A percentile compares a stretch with the other conserved stretches of the same genome.
Conservation (phyloP, 2,888 invertebrate genomes). For the Calameuta pallipes region DNA sequence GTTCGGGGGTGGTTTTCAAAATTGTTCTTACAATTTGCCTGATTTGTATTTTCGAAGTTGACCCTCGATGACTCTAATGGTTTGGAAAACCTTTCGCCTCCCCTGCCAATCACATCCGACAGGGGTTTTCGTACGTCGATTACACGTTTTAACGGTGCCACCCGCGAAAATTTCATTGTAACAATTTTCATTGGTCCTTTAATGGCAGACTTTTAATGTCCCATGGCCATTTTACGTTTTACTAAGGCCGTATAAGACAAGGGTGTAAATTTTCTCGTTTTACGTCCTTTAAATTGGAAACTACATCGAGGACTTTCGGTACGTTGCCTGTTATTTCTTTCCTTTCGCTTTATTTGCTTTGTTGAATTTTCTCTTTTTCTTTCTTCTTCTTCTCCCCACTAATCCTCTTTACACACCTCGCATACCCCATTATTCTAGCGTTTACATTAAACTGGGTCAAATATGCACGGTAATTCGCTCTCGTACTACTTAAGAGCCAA, state of each 20-base stretch:
- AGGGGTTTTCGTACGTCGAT: background rate
- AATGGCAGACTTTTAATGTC: background rate
- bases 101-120: background rate
- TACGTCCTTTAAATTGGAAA: background rate
- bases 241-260: background rate
- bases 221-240: background rate
- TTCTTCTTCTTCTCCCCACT: background rate
- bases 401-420: background rate
- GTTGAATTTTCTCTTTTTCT: background rate
- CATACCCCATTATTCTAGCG: background rate
- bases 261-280: background rate
- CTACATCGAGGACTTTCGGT: background rate
- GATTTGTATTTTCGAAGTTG: conserved; percentile 41
- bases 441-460: conserved; percentile 30
- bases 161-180: background rate
- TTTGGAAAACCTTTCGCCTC: background rate
- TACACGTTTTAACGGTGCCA: background rate
- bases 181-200: background rate
- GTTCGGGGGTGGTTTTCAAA: conserved; percentile 23
- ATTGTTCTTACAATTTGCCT: conserved; percentile 54
- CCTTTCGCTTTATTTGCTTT: background rate
- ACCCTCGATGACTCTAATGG: background rate
- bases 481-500: conserved; percentile 36
- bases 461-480: conserved; percentile 35
- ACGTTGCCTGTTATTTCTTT: background rate